Evolutionary conservation across 2,113 vertebrate species (phyloP).

Genomic region (Electrona antarctica): DNA sequence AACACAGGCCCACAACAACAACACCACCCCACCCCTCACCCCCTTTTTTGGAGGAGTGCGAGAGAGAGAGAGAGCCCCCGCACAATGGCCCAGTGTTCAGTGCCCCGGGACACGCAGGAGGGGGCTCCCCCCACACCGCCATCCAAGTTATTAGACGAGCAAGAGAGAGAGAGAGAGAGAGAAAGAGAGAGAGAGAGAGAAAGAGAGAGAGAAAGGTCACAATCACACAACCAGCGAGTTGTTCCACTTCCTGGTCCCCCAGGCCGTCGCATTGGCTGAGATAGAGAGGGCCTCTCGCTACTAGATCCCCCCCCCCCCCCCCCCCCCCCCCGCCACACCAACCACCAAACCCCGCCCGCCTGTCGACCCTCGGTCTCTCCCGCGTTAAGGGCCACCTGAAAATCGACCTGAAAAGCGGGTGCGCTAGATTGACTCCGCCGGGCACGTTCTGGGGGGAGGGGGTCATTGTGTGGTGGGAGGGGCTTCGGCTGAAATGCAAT

Average conservation of each 20-base stretch:
- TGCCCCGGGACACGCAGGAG: slow-evolving; percentile 55
- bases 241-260: slow-evolving; percentile 53
- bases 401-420: slow-evolving; percentile 7
- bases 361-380: no score
- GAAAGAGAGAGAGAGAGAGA: slow-evolving; percentile 23
- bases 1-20: slow-evolving; percentile 69
- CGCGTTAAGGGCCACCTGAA: neutral
- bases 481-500: no score
- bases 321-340: neutral
- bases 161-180: neutral
- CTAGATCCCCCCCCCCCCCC: neutral
- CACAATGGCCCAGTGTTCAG: slow-evolving; percentile 75
- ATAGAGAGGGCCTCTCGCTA: neutral
- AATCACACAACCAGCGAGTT: slow-evolving; percentile 41
- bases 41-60: slow-evolving; percentile 39
- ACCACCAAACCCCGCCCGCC: neutral
- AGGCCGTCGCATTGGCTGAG: neutral
- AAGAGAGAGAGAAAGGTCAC: slow-evolving; percentile 44
- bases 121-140: slow-evolving; percentile 51
- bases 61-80: slow-evolving; percentile 43
- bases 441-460: neutral
- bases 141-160: slow-evolving; percentile 60
- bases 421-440: slow-evolving; percentile 25
- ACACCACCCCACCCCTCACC: slow-evolving; percentile 35
- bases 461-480: no score